Evolutionary conservation across 2,888 invertebrate species (phyloP).

Genomic region (Argyresthia albistria): DNA sequence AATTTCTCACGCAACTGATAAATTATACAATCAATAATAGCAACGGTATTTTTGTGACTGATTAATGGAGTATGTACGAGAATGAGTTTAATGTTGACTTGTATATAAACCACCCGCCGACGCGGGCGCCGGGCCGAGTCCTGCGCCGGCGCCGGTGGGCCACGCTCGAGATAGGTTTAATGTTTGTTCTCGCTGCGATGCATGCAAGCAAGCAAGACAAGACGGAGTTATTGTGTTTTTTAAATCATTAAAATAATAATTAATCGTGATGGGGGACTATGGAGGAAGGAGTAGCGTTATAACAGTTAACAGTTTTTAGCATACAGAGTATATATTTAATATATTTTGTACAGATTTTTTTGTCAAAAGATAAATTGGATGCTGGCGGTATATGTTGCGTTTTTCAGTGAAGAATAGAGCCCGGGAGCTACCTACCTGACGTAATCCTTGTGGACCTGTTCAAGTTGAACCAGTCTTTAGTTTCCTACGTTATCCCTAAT

Average conservation of each 20-base stretch:
- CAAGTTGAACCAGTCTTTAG: background rate
- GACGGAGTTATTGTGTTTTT: slow-evolving; percentile 60
- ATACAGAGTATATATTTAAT: slow-evolving; percentile 74
- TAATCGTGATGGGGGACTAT: slow-evolving; percentile 65
- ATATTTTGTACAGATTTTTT: slow-evolving; percentile 75
- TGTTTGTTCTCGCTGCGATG: slow-evolving; percentile 50
- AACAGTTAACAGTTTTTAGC: slow-evolving; percentile 57
- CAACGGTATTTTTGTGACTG: slow-evolving; percentile 27
- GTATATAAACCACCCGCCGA: slow-evolving; percentile 52
- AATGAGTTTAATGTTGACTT: slow-evolving; percentile 55
- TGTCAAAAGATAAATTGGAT: slow-evolving; percentile 74
- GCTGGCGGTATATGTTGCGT: slow-evolving; percentile 64
- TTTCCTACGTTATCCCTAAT: background rate
- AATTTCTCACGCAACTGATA: slow-evolving; percentile 48
- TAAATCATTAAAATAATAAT: slow-evolving; percentile 66
- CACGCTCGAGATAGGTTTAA: slow-evolving; percentile 35
- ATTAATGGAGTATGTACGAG: slow-evolving; percentile 31
- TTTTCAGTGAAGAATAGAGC: slow-evolving; percentile 62
- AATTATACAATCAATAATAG: slow-evolving; percentile 48
- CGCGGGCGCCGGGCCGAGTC: slow-evolving; percentile 22
- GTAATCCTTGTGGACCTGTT: background rate
- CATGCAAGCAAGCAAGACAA: background rate
- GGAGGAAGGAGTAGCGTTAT: slow-evolving; percentile 64
- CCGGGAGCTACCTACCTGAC: slow-evolving; percentile 21
- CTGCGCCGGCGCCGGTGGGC: slow-evolving; percentile 11